A percentile compares a stretch with the other conserved stretches of the same genome.
Conservation (phyloP, 1,140 invertebrate species). For the Zophobas morio region DNA sequence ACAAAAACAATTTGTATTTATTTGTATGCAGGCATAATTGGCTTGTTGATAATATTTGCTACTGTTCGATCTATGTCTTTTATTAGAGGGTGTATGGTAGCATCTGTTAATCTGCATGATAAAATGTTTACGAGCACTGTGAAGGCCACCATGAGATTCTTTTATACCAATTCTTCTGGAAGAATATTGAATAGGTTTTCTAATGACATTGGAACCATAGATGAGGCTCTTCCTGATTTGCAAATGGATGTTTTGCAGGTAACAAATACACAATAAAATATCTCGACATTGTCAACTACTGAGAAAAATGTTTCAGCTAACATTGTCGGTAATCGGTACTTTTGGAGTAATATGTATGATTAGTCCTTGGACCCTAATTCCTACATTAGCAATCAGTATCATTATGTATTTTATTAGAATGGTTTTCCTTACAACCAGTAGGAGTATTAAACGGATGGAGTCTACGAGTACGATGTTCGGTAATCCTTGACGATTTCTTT, state of each 20-base stretch:
- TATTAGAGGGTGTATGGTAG: slow-evolving; percentile 81
- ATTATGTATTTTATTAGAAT: slow-evolving; percentile 75
- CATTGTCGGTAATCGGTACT: slow-evolving; percentile 68
- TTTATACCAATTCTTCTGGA: slow-evolving; percentile 86
- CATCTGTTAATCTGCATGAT: slow-evolving; percentile 77
- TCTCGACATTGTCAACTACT: no score
- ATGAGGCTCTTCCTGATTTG: slow-evolving; percentile 83
- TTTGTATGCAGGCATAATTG: slow-evolving; percentile 67
- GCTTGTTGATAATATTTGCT: slow-evolving; percentile 70
- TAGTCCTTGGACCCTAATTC: slow-evolving; percentile 80
- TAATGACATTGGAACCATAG: slow-evolving; percentile 83
- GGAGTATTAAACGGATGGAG: slow-evolving; percentile 77
- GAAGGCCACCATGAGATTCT: slow-evolving; percentile 87
- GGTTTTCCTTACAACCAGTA: slow-evolving; percentile 74
- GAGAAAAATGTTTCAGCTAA: slow-evolving; percentile 28
- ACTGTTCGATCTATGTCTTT: slow-evolving; percentile 78
- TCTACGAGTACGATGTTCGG: slow-evolving; percentile 68
- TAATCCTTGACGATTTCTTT: no score
- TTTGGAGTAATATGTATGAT: slow-evolving; percentile 79
- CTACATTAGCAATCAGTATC: slow-evolving; percentile 76
- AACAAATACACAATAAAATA: no score
- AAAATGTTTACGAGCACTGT: slow-evolving; percentile 87
- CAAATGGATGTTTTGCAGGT: slow-evolving; percentile 82
- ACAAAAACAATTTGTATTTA: slow-evolving; percentile 57
- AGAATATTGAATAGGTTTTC: slow-evolving; percentile 83